Percentiles rank a stretch among this genome's conserved stretches.
These are phyloP conservation scores for Notolabrus celidotus DNA, from an alignment of 2,797 vertebrate species.

Conservation along the genomic window DNA sequence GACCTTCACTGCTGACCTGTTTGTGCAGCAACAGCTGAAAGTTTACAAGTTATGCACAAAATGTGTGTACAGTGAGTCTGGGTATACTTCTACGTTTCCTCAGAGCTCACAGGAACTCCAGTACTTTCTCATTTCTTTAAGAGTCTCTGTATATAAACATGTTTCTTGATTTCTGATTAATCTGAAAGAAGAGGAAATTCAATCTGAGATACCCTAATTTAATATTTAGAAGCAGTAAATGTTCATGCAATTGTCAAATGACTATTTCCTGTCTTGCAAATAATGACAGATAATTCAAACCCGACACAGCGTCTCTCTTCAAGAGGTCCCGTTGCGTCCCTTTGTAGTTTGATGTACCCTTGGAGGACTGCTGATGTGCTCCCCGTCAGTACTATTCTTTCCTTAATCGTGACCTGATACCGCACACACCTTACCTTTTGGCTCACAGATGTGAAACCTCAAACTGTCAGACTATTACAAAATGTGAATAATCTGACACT, in stretches of 20 bases:
- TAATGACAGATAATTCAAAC: constrained; percentile 6
- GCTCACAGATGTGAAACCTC: constrained; percentile 67
- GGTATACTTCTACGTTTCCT: no score
- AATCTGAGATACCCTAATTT: not conserved
- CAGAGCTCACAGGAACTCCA: no score
- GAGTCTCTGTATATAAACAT: no score
- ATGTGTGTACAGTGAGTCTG: no score
- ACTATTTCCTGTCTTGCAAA: constrained; percentile 11
- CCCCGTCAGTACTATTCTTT: constrained; percentile 49
- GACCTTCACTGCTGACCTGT: no score
- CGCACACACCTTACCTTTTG: constrained; percentile 58
- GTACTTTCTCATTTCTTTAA: no score
- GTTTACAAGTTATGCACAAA: no score
- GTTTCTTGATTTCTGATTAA: no score
- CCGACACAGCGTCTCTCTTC: not conserved
- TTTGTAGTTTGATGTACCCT: not conserved
- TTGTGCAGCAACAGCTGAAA: no score
- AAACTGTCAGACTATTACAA: constrained; percentile 59
- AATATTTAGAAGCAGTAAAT: not conserved
- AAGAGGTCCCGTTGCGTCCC: not conserved
- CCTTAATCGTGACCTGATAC: constrained; percentile 61
- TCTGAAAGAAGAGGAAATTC: not conserved
- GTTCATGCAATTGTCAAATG: not conserved
- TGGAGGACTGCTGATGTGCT: constrained; percentile 22
- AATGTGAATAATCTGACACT: constrained; percentile 80